phyloP scores from a whole-genome alignment of 2,797 vertebrate species.

The Spondyliosoma cantharus region DNA sequence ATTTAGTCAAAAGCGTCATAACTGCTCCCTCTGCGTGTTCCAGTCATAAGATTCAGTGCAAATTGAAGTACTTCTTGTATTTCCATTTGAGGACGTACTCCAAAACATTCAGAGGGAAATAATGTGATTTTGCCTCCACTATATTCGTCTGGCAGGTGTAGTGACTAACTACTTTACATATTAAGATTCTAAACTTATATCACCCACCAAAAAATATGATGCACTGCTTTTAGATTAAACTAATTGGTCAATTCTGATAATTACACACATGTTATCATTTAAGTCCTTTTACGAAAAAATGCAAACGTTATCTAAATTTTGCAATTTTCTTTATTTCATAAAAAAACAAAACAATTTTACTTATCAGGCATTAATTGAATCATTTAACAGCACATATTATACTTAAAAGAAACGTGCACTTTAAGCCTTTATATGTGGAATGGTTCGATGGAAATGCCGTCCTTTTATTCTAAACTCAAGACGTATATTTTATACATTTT shows the following conservation, averaged over 20 bases:
- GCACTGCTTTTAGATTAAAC: background rate
- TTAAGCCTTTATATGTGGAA: background rate
- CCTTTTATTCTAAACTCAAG: constrained; percentile 5
- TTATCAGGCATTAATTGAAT: background rate
- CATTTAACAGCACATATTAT: background rate
- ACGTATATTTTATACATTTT: background rate
- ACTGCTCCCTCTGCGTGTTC: background rate
- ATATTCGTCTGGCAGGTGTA: background rate
- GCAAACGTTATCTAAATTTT: background rate
- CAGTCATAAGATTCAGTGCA: background rate
- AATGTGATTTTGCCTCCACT: no score
- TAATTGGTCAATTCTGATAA: background rate
- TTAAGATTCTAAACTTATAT: background rate
- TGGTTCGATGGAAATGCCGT: background rate
- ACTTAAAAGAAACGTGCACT: constrained; percentile 24
- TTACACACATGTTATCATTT: background rate
- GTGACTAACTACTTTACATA: background rate
- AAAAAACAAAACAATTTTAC: background rate
- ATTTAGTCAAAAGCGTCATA: background rate
- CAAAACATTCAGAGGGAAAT: background rate
- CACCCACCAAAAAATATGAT: background rate
- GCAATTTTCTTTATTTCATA: background rate
- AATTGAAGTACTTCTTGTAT: background rate
- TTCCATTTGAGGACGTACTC: background rate
- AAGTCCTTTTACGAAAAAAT: background rate